Conservation (phyloP, 2,797 vertebrate genomes). For the Vultur gryphus region DNA sequence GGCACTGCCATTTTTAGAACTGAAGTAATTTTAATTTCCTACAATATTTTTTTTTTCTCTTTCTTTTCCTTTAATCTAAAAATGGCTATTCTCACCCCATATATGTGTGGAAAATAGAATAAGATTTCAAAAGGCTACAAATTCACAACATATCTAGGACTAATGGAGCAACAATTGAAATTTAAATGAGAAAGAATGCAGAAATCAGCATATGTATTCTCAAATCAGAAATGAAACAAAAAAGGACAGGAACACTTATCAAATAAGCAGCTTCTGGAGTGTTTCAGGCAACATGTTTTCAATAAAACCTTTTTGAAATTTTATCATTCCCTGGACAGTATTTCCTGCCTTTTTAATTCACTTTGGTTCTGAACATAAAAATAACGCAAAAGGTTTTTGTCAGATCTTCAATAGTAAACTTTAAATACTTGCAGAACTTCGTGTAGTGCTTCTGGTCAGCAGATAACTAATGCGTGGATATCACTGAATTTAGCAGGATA, state of each 20-base stretch:
- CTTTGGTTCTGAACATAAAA: conserved; percentile 3
- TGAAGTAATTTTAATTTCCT: not conserved
- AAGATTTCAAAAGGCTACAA: conserved; percentile 5
- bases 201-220: not conserved
- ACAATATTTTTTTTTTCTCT: not conserved
- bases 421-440: not conserved
- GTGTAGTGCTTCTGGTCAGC: not conserved
- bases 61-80: not conserved
- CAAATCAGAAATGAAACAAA: conserved; percentile 15
- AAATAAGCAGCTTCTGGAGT: not conserved
- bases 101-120: not conserved
- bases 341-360: not conserved
- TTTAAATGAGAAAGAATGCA: not conserved
- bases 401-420: not conserved
- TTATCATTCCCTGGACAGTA: not conserved
- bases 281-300: not conserved
- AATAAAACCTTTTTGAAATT: not conserved
- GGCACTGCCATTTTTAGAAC: not conserved
- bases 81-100: not conserved
- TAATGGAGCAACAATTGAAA: conserved; percentile 23
- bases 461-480: not conserved
- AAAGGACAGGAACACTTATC: not conserved
- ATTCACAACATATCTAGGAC: not conserved
- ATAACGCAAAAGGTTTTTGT: not conserved
- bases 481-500: not conserved